Percentiles rank a stretch among this genome's conserved stretches.
These are phyloP conservation scores for Acrossocheilus fasciatus DNA, from an alignment of 2,797 vertebrate species.

Conservation along the genomic window DNA sequence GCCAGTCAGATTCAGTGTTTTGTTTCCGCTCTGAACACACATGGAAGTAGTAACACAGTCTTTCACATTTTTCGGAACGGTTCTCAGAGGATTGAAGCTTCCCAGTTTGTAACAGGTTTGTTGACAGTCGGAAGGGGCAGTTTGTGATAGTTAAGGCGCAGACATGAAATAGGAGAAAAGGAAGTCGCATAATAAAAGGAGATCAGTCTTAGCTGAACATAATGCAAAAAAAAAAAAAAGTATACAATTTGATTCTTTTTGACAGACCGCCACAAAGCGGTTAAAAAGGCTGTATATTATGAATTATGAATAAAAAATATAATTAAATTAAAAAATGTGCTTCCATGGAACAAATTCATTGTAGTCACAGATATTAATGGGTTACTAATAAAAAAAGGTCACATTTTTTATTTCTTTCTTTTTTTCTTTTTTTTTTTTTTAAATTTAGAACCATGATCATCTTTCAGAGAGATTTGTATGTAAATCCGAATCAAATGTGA, in stretches of 20 bases:
- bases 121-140: slow-evolving; percentile 44
- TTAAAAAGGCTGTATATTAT: not conserved
- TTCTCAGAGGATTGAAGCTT: slow-evolving; percentile 9
- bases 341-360: slow-evolving; percentile 3
- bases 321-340: not conserved
- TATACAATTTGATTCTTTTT: not conserved
- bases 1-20: slow-evolving; percentile 26
- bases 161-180: slow-evolving; percentile 23
- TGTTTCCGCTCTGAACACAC: slow-evolving; percentile 37
- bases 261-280: not conserved
- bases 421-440: not conserved
- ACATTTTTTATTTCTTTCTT: not conserved
- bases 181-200: not conserved
- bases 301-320: not conserved
- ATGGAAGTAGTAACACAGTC: slow-evolving; percentile 46
- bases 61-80: slow-evolving; percentile 57
- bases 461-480: slow-evolving; percentile 4
- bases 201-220: slow-evolving; percentile 32
- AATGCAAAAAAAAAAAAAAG: slow-evolving; percentile 13
- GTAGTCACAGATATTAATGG: not conserved
- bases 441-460: not conserved
- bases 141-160: slow-evolving; percentile 52
- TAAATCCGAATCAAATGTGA: slow-evolving; percentile 5
- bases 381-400: not conserved
- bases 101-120: slow-evolving; percentile 28